Evolutionary conservation across 1,140 invertebrate species (phyloP).

Genomic region (Dufourea novaeangliae): DNA sequence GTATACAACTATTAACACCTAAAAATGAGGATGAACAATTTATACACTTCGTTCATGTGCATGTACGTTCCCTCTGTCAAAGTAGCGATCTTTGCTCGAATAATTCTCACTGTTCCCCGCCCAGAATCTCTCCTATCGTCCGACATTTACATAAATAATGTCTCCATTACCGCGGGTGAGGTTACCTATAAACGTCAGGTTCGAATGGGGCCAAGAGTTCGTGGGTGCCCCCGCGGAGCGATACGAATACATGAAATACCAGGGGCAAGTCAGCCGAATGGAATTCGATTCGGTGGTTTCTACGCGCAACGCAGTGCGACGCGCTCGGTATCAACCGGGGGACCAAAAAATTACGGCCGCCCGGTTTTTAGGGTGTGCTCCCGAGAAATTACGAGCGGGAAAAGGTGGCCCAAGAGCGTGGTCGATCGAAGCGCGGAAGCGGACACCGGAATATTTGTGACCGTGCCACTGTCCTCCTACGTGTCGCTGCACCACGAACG

Average conservation of each 20-base stretch:
- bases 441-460: conserved; percentile 58
- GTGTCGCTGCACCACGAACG: conserved; percentile 36
- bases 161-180: not conserved
- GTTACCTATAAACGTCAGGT: conserved; percentile 23
- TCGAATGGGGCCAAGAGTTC: not conserved
- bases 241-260: conserved; percentile 17
- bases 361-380: conserved; percentile 39
- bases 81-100: too few species aligned
- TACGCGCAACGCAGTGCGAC: conserved; percentile 19
- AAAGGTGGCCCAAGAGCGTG: conserved; percentile 26
- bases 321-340: not conserved
- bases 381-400: conserved; percentile 50
- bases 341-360: conserved; percentile 41
- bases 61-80: too few species aligned
- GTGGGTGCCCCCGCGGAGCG: conserved; percentile 13
- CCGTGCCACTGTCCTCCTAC: conserved; percentile 64
- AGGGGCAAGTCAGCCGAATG: conserved; percentile 1
- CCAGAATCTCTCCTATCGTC: not conserved
- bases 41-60: too few species aligned
- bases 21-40: too few species aligned
- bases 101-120: too few species aligned
- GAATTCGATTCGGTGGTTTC: conserved; percentile 40
- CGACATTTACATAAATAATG: not conserved
- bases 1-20: too few species aligned
- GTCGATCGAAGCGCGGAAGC: conserved; percentile 60